Evolutionary conservation across 2,888 invertebrate species (phyloP), one percentile per base, ranked within the genome.

Genomic region (Platycheirus rosarum): DNA sequence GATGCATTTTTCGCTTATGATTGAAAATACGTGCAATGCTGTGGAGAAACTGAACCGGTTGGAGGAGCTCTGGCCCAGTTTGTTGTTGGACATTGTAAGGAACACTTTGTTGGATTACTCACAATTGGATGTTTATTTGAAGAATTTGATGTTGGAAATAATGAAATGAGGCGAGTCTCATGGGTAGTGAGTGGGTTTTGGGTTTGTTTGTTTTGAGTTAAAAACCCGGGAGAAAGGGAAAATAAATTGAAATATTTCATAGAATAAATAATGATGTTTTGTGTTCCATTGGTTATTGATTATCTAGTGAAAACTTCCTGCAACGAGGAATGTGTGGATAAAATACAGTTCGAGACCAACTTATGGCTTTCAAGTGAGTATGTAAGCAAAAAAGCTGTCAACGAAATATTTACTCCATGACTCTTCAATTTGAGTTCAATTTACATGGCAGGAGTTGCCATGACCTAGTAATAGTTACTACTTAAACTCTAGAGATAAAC

Each of bases 111-210:
- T 93, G 75, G 97, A 97, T 89, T 97, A 95, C 88, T 93, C 95
- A n/a, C 93, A 96, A 86, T 92, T 96, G 92, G 95, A 96, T 88
- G 91, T 92, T 70, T 97, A 97, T 88, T 94, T 96, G 90, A 95
- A 95, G 88, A 89, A 89, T 85, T 87, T 91, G 37, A 89, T 90
- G 89, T 75, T 86, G 23, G 90, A 90, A 73, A 85, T 90, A 57
- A 89, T 89, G 89, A 89, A 90, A 85, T 89, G 84, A 87, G 0
- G 23, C 11, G 11, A 32, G 13, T 5, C 1, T 6, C 29, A 11
- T 1, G 51, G 13, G 2, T 32, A 29, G 4, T 8, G 23, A 4
- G 11, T 2, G 9, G 13, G 1, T 7, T 13, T 37, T 53, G 8
- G 20, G n/a, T 40, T n/a, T n/a, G n/a, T n/a, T n/a, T n/a, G n/a